A percentile compares a stretch with the other conserved stretches of the same genome.
Evolutionary conservation across 2,797 vertebrate genomes (phyloP).

Genomic region (Sebastes variabilis): DNA sequence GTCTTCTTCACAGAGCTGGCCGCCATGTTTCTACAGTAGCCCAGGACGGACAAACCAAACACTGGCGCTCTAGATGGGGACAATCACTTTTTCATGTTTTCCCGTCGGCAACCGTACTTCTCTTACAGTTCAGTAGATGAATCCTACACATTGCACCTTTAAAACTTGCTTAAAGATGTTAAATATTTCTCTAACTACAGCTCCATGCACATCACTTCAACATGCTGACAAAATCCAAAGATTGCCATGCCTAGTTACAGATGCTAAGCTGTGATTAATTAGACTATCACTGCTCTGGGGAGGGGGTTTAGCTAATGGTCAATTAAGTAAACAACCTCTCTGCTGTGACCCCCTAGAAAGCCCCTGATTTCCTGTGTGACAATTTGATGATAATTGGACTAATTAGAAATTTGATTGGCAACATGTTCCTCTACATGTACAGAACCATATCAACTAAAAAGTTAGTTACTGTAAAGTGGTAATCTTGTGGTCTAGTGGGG

Average conservation of each 20-base stretch:
- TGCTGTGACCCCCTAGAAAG: neutral
- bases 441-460: neutral
- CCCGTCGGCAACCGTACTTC: rapidly evolving
- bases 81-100: no score
- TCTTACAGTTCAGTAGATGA: no score
- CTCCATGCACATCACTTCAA: neutral
- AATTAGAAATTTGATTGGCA: no score
- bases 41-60: no score
- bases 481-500: neutral
- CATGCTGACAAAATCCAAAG: neutral
- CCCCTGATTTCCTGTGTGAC: neutral
- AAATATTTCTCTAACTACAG: rapidly evolving
- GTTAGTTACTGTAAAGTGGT: neutral
- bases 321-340: neutral
- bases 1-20: no score
- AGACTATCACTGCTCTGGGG: neutral
- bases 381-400: neutral
- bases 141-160: no score
- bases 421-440: no score
- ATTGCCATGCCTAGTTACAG: neutral
- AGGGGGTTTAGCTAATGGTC: neutral
- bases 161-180: neutral
- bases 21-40: no score
- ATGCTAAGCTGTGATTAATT: neutral
- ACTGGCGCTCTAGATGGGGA: no score